Base-by-base conservation (phyloP, 2,113 vertebrate species). In the Chaetodon trifascialis region DNA sequence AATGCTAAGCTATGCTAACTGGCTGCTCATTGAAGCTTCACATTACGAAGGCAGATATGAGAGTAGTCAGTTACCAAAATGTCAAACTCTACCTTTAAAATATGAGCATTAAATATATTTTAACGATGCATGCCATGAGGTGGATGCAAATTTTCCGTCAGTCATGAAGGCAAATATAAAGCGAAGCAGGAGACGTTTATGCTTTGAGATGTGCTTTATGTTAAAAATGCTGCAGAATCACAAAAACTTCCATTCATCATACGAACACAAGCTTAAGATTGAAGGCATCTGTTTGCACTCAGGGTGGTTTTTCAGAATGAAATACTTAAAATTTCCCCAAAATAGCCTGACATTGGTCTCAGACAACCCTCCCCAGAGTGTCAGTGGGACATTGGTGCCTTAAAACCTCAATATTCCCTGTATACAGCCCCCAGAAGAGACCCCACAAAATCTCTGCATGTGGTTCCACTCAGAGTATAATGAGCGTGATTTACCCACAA, bases 381-480 rank as follows among this genome's bases (percentile, higher is more conserved):
- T 73, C 16, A 56, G 68, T 65, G 40, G 66, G 44, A 79, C 70
- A 76, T 82, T 10, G 2, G 59, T 77, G 55, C 21, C 49, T 74
- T 58, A 59, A 70, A 10, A 38, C 21, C 60, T 47, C 12, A 34
- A 71, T 62, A 66, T 84, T 90, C 75, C 42, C 73, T 77, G 52
- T 51, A 54, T 63, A 72, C 69, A 80, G 64, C 56, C 76, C 56
- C 56, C 21, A 55, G 25, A 85, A 67, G 72, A 82, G 36, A 47
- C 62, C 66, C n/a, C 47, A 64, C 47, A 80, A 80, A 79, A 64
- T 47, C 59, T 77, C 64, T 83, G 72, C 94, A 95, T 93, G 85
- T 95, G 94, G 87, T 94, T 95, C 88, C 90, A 93, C 87, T 96
- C 87, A 91, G 70, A 52, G 74, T 9, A 54, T 93, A 92, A 94